Percentiles rank a stretch among this genome's conserved stretches.
Evolutionary conservation across 2,113 vertebrate species (phyloP).

Genomic region (Corythaixoides concolor): DNA sequence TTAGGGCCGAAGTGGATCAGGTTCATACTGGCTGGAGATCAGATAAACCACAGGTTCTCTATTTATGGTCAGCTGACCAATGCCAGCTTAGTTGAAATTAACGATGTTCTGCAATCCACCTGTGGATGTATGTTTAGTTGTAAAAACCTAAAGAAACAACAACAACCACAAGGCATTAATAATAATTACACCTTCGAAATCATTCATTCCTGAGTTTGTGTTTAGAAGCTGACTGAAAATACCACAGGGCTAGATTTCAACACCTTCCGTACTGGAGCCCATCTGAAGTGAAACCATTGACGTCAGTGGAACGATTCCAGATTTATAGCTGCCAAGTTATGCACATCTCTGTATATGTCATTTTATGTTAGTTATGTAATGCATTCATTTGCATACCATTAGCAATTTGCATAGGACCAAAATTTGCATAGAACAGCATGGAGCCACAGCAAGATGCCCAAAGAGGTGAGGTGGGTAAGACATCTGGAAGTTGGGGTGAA

Average conservation of each 20-base stretch:
- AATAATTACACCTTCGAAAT: not conserved
- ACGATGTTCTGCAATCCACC: not conserved
- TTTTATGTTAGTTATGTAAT: constrained; percentile 55
- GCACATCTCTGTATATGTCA: constrained; percentile 52
- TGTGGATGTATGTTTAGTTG: not conserved
- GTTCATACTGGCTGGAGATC: not conserved
- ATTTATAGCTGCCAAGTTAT: constrained; percentile 67
- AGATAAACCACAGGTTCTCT: not conserved
- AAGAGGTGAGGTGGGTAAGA: not conserved
- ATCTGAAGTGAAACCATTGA: constrained; percentile 44
- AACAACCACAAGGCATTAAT: not conserved
- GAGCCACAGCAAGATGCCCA: not conserved
- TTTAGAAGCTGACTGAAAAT: constrained; percentile 39
- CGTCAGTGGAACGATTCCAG: constrained; percentile 62
- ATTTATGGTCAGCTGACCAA: not conserved
- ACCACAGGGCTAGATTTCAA: constrained; percentile 34
- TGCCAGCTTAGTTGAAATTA: not conserved
- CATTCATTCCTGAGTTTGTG: not conserved
- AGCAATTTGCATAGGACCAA: constrained; percentile 2
- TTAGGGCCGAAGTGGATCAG: not conserved
- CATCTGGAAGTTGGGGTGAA: not conserved
- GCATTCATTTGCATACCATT: constrained; percentile 47
- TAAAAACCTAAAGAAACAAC: not conserved
- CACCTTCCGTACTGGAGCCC: constrained; percentile 8
- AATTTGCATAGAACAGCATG: not conserved